These are phyloP conservation scores for Dasysyrphus tricinctus DNA, from an alignment of 2,888 invertebrate species.

Conservation along the genomic window DNA sequence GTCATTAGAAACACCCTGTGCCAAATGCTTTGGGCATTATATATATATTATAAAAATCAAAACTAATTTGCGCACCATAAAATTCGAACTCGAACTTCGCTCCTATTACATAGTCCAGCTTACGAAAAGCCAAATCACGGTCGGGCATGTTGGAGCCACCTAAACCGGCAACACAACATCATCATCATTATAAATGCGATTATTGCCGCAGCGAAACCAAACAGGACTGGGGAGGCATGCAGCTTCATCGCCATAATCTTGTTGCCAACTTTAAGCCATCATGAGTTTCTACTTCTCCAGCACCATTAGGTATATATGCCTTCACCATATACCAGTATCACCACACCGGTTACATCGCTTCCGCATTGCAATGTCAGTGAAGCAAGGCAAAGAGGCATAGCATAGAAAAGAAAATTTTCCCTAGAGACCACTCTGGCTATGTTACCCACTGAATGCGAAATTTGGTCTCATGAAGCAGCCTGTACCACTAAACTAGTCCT, in stretches of 20 bases:
- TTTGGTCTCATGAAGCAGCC: slow-evolving; percentile 20
- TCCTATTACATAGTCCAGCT: slow-evolving; percentile 63
- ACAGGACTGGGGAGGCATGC: slow-evolving; percentile 31
- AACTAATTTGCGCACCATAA: slow-evolving; percentile 59
- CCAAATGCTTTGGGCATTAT: slow-evolving; percentile 12
- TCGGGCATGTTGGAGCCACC: slow-evolving; percentile 38
- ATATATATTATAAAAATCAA: slow-evolving; percentile 47
- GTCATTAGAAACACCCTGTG: not conserved
- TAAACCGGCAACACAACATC: slow-evolving; percentile 54
- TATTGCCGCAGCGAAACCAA: slow-evolving; percentile 56
- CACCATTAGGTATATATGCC: not conserved
- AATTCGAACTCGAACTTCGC: slow-evolving; percentile 74
- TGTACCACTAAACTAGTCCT: slow-evolving; percentile 58
- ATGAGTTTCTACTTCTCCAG: slow-evolving; percentile 38
- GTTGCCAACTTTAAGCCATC: slow-evolving; percentile 38
- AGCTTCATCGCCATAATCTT: slow-evolving; percentile 1
- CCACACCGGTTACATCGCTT: slow-evolving; percentile 60
- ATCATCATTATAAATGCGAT: slow-evolving; percentile 41
- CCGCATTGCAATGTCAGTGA: slow-evolving; percentile 75
- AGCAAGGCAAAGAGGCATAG: slow-evolving; percentile 67
- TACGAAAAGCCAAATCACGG: slow-evolving; percentile 66
- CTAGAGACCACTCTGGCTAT: slow-evolving; percentile 42
- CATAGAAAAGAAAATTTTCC: slow-evolving; percentile 74
- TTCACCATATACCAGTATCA: not conserved
- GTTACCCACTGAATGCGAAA: slow-evolving; percentile 70